phyloP scores from a whole-genome alignment of 1,140 invertebrate species.

The Temnothorax longispinosus region DNA sequence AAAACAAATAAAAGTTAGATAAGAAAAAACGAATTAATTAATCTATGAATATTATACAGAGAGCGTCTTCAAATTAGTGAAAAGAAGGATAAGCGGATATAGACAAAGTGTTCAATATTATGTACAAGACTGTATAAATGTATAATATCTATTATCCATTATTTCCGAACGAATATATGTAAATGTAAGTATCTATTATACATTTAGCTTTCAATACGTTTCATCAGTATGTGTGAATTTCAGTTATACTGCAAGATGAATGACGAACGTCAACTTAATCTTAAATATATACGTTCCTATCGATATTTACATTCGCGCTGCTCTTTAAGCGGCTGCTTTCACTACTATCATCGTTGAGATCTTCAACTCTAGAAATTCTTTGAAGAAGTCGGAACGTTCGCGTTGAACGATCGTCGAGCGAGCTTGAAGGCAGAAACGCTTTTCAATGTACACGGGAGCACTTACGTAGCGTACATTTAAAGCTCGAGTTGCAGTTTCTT shows the following conservation, averaged over 20 bases:
- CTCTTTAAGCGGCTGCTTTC: slow-evolving; percentile 19
- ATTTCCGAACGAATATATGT: no score
- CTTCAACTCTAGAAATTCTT: slow-evolving; percentile 2
- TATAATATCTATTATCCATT: no score
- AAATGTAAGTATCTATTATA: background rate
- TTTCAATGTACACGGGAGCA: slow-evolving; percentile 28
- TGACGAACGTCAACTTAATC: slow-evolving; percentile 2
- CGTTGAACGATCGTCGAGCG: background rate
- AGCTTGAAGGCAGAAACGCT: background rate
- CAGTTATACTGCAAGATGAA: background rate
- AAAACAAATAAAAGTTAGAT: background rate
- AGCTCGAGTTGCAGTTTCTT: slow-evolving; percentile 61
- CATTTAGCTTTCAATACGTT: background rate
- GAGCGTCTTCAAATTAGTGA: background rate
- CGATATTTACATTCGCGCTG: slow-evolving; percentile 31
- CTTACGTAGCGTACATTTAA: slow-evolving; percentile 67
- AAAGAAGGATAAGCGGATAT: background rate
- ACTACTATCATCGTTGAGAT: slow-evolving; percentile 4
- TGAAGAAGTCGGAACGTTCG: slow-evolving; percentile 7
- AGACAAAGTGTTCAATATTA: background rate
- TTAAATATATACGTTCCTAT: background rate
- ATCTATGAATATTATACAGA: background rate
- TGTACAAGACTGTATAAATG: no score
- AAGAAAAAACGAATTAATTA: no score
- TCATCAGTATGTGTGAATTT: background rate